Percentiles rank a stretch among this genome's conserved stretches.
These are phyloP conservation scores for Eueremaeus valkanovi DNA, from an alignment of 2,888 invertebrate genomes.

Conservation along the genomic window DNA sequence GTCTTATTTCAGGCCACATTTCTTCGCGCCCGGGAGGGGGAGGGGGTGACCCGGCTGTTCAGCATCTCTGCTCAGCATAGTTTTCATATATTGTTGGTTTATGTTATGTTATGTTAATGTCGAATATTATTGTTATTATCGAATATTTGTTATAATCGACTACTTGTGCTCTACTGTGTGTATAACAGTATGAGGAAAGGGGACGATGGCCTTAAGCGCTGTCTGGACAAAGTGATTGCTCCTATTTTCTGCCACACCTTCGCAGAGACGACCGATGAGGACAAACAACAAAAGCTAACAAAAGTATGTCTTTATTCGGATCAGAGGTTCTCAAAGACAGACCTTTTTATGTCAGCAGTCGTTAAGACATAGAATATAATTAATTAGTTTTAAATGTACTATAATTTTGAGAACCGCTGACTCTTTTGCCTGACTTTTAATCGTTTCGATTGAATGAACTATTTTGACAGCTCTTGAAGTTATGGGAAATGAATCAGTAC, in stretches of 20 bases:
- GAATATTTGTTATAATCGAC: too few species aligned
- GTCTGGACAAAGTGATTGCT: constrained; percentile 89
- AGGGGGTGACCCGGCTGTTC: too few species aligned
- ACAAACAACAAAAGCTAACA: constrained; percentile 82
- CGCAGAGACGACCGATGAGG: constrained; percentile 75
- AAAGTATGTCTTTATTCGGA: constrained; percentile 58
- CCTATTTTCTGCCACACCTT: constrained; percentile 96
- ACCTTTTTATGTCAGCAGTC: background rate
- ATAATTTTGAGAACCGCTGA: constrained; percentile 10
- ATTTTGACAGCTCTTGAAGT: constrained; percentile 64
- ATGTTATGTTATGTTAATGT: too few species aligned
- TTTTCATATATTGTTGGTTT: too few species aligned
- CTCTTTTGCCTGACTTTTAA: background rate
- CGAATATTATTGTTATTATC: too few species aligned
- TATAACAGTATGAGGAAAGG: constrained; percentile 81
- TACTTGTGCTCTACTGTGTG: too few species aligned
- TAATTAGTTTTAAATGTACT: background rate
- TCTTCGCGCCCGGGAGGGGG: too few species aligned
- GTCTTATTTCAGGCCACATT: too few species aligned
- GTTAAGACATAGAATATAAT: background rate
- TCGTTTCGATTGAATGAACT: constrained; percentile 30
- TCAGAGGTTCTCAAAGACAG: constrained; percentile 23
- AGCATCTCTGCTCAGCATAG: too few species aligned
- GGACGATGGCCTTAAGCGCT: constrained; percentile 84
- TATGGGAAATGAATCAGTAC: constrained; percentile 88